Base-by-base conservation (phyloP, 1,140 invertebrate genomes). In the Galendromus occidentalis region DNA sequence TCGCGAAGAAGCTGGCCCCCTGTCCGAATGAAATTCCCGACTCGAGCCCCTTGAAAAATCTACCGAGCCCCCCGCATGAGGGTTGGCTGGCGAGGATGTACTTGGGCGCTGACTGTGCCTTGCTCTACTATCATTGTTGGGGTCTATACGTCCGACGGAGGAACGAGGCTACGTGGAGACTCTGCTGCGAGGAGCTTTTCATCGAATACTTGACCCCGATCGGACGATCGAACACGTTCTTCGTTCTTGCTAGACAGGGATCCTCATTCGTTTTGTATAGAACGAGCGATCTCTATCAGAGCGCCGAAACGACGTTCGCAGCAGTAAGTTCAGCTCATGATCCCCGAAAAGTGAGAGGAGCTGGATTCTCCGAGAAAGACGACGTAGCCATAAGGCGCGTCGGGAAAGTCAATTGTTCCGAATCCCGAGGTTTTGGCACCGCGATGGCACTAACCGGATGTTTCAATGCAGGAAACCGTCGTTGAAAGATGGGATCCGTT, bases 111-210 rank as follows among this genome's bases (percentile, higher is more conserved):
- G 51, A 59, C 22, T 59, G 51, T 33, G 22, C 33, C 12, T 9
- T 59, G 33, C 51, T 59, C 51, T 59, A 59, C 33, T 59, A 59
- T 22, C 22, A 17, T 5, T 59, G 51, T 59, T 59, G 51, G 51
- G 51, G 51, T 59, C 51, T 59, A 12, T 59, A 29, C 25, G 25
- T 59, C 14, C 12, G 51, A 17, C 14, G 51, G 12, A 25, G 25
- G 6, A 22, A 22, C 33, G 51, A 59, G 2, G 17, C 51, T 2
- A 17, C 20, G 51, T 59, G 51, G 51, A 14, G 25, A 33, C 51
- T 59, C 33, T 22, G 25, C 1, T 59, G 25, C 51, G 51, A 59
- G 25, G 51, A 59, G 2, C 51, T 59, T 22, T 59, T 59, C 22
- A 33, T 59, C 22, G 51, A 59, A 33, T 59, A 59, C 22, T 22